Evolutionary conservation across 2,888 invertebrate genomes (phyloP).

Genomic region (Autographa pulchrina): DNA sequence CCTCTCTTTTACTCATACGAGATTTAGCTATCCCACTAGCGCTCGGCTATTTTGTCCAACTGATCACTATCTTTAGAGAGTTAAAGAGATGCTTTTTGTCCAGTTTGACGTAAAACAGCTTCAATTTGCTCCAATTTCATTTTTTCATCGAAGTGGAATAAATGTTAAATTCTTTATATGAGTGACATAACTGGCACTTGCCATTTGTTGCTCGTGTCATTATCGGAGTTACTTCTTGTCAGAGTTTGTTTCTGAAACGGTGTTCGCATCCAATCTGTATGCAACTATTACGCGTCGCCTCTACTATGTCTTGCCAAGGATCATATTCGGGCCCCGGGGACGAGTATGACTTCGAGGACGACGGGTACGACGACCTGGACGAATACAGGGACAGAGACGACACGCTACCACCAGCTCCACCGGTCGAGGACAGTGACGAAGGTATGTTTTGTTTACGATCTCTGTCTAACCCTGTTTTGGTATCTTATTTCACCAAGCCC

Average conservation of each 20-base stretch:
- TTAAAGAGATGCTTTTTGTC: slow-evolving; percentile 81
- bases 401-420: slow-evolving; percentile 86
- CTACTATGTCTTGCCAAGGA: slow-evolving; percentile 91
- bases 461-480: slow-evolving; percentile 73
- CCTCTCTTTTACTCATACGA: slow-evolving; percentile 65
- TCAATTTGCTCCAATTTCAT: slow-evolving; percentile 80
- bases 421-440: slow-evolving; percentile 90
- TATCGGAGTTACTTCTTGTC: slow-evolving; percentile 68
- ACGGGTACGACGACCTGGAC: slow-evolving; percentile 92
- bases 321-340: slow-evolving; percentile 92
- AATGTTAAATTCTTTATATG: slow-evolving; percentile 79
- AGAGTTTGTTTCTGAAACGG: slow-evolving; percentile 81
- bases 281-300: slow-evolving; percentile 89
- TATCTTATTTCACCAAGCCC: slow-evolving; percentile 67
- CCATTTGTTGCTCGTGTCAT: slow-evolving; percentile 72
- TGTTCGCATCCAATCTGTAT: slow-evolving; percentile 86
- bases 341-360: slow-evolving; percentile 93
- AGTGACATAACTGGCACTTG: slow-evolving; percentile 77
- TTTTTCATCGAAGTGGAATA: slow-evolving; percentile 75
- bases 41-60: slow-evolving; percentile 44
- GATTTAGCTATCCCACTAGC: slow-evolving; percentile 46
- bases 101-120: slow-evolving; percentile 85
- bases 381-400: slow-evolving; percentile 91
- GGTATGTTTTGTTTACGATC: slow-evolving; percentile 86
- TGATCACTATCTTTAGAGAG: slow-evolving; percentile 50